Conservation (phyloP, 2,888 invertebrate genomes). For the Zhuqinia jingwanae region DNA sequence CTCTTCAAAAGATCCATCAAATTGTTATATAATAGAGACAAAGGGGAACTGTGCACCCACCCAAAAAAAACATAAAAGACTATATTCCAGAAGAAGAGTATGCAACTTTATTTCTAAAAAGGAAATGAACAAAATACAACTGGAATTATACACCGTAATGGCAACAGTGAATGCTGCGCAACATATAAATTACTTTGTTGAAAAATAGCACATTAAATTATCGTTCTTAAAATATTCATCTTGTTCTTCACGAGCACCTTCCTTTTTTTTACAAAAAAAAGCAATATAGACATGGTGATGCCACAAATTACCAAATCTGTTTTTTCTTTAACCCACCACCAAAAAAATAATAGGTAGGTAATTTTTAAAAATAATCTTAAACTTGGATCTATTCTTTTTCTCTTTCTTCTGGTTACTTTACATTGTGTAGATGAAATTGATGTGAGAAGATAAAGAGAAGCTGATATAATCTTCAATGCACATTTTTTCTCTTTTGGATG, state of each 20-base stretch:
- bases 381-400: background rate
- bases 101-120: conserved; percentile 3
- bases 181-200: conserved; percentile 13
- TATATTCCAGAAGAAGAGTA: background rate
- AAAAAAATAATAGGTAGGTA: background rate
- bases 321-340: conserved; percentile 50
- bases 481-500: too few relatives aligned
- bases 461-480: too few relatives aligned
- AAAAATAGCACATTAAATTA: conserved; percentile 27
- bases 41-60: background rate
- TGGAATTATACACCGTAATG: background rate
- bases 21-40: conserved; percentile 27
- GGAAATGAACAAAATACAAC: conserved; percentile 14
- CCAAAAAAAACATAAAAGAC: conserved; percentile 6
- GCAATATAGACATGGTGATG: conserved; percentile 11
- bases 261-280: background rate
- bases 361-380: background rate
- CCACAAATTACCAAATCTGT: conserved; percentile 67
- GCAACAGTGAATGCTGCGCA: background rate
- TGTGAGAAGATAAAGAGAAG: background rate
- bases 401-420: background rate
- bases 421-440: too few relatives aligned
- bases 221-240: background rate
- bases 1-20: background rate
- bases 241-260: background rate